phyloP scores from a whole-genome alignment of 2,113 vertebrate genomes.

The Toxotes jaculatrix region DNA sequence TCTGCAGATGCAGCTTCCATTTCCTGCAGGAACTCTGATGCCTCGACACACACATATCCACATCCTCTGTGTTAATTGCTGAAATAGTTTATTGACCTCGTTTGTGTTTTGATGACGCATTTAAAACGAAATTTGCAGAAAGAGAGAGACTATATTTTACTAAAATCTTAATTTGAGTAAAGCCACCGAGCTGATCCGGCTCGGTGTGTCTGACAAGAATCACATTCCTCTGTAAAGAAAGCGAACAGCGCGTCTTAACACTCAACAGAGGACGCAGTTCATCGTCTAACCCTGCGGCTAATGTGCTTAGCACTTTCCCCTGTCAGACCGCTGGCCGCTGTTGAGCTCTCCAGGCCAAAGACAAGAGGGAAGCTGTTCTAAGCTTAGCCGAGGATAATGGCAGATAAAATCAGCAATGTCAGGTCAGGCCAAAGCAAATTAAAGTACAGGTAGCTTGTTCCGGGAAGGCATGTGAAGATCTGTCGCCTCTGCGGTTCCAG shows the following conservation, averaged over 20 bases:
- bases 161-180: neutral
- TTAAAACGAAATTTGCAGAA: neutral
- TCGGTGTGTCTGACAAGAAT: neutral
- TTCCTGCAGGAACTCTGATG: slow-evolving; percentile 62
- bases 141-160: neutral
- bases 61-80: slow-evolving; percentile 12
- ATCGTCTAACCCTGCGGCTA: slow-evolving; percentile 34
- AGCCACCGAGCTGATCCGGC: neutral
- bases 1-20: slow-evolving; percentile 64
- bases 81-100: neutral
- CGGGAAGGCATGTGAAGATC: neutral
- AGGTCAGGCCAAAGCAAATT: slow-evolving; percentile 34
- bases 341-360: slow-evolving; percentile 40
- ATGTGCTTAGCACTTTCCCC: slow-evolving; percentile 45
- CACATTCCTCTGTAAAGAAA: slow-evolving; percentile 2
- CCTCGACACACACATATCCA: slow-evolving; percentile 21
- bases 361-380: slow-evolving; percentile 56
- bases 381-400: slow-evolving; percentile 55
- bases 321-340: slow-evolving; percentile 17
- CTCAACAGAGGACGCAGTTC: slow-evolving; percentile 10
- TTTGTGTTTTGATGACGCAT: neutral
- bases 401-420: slow-evolving; percentile 56
- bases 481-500: slow-evolving; percentile 7
- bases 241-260: neutral
- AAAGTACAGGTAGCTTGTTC: slow-evolving; percentile 24